Evolutionary conservation across 2,797 vertebrate genomes (phyloP).

Genomic region (Ataeniobius toweri): DNA sequence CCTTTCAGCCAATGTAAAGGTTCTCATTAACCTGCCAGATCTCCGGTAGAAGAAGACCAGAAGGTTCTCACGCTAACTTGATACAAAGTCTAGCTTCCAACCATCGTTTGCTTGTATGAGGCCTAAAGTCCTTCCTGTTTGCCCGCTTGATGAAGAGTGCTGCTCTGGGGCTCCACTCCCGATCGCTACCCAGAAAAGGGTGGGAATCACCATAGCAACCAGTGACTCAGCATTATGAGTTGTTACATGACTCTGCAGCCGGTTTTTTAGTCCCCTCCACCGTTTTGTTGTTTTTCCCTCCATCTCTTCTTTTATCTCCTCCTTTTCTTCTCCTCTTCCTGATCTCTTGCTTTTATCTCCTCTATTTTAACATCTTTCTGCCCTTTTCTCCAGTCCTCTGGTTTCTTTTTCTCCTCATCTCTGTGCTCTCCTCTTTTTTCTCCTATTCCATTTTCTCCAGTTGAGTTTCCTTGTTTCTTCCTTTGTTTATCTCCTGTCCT

Average conservation of each 20-base stretch:
- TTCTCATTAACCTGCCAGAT: too few relatives aligned
- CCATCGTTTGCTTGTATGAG: background rate
- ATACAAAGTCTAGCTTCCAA: background rate
- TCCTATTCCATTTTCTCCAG: background rate
- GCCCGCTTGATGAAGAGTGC: too few relatives aligned
- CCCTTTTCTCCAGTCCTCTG: background rate
- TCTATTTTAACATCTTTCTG: too few relatives aligned
- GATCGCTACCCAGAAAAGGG: background rate
- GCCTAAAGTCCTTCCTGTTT: background rate
- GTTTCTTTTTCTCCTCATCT: too few relatives aligned
- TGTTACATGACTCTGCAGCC: background rate
- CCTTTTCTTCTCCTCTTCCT: background rate
- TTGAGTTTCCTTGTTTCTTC: background rate
- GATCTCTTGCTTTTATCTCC: background rate
- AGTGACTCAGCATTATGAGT: background rate
- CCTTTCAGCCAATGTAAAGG: too few relatives aligned
- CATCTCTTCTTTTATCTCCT: background rate
- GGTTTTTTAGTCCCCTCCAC: background rate
- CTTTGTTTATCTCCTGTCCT: background rate
- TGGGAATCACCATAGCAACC: constrained; percentile 1
- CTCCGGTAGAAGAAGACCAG: too few relatives aligned
- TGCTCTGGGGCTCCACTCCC: background rate
- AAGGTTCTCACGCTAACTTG: background rate
- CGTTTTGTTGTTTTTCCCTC: background rate
- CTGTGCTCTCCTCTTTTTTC: too few relatives aligned